Evolutionary conservation across 2,888 invertebrate species (phyloP), one percentile per base, ranked within the genome.

Genomic region (Mesorhabditis belari): DNA sequence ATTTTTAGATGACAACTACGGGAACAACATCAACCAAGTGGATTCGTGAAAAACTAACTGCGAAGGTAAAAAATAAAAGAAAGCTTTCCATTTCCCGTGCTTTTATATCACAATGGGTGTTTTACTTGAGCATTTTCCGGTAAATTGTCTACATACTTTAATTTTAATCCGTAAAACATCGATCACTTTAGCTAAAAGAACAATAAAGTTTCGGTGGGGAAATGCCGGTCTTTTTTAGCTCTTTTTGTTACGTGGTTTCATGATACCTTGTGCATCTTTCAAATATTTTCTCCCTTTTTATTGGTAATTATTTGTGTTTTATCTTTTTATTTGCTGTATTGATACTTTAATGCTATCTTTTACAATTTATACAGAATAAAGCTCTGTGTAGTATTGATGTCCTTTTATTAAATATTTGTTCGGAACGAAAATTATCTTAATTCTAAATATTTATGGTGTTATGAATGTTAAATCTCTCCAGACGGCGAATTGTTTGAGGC

Each of bases 1-100:
- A 35, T 35, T 35, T 17, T 27, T 57, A 64, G 75, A 66, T 24
- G 51, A 58, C 6, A 73, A 76, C 44, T 60, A 76, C 27, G 67
- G 67, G 49, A 54, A 55, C 19, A 58, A 58, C 4, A 76, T 76
- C 52, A 57, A 70, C 28, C 63, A 51, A 6, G 76, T 75, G 76
- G 67, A 70, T 49, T 44, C 60, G 2, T 53, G 62, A 52, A 67
- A 64, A 52, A 28, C 58, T 49, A 56, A 27, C 25, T 29, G 53
- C 35, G 60, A 60, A 25, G 60, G 58, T 35, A 58, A 49, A 62
- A 5, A n/a, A 23, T 17, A 17, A 25, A 25, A 3, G 3, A 25
- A 17, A 6, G 27, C 26, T 29, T 17, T 17, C 25, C 12, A 50
- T 23, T 49, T 19, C 23, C 5, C 23, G 23, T 21, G 5, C 19